phyloP scores from a whole-genome alignment of 2,113 vertebrate genomes.

The Apteryx owenii region DNA sequence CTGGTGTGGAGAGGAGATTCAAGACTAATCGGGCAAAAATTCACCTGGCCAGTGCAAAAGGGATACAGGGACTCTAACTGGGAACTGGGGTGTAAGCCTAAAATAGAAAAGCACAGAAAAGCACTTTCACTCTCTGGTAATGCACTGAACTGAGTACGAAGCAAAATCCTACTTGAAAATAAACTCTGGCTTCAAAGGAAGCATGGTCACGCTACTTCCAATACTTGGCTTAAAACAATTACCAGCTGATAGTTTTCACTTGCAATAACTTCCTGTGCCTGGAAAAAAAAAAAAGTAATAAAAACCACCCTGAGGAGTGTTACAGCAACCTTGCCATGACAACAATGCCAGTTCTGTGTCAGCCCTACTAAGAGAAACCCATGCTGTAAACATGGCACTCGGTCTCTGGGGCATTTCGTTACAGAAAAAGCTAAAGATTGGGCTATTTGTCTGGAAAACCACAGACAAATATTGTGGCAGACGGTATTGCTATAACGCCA shows the following conservation, averaged over 20 bases:
- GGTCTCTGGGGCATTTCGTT: not conserved
- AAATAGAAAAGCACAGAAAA: not conserved
- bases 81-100: not conserved
- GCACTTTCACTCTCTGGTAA: not conserved
- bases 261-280: not conserved
- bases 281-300: not conserved
- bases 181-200: not conserved
- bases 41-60: not conserved
- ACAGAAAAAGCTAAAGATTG: not conserved
- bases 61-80: not conserved
- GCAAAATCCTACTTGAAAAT: not conserved
- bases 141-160: not conserved
- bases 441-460: too few relatives aligned
- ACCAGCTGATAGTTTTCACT: not conserved
- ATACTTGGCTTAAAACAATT: not conserved
- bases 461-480: rapidly evolving
- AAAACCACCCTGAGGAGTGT: not conserved
- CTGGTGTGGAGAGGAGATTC: not conserved
- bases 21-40: not conserved
- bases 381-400: not conserved
- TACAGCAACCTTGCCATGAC: not conserved
- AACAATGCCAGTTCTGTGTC: not conserved
- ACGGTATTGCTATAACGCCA: too few relatives aligned
- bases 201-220: not conserved
- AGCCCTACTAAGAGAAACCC: not conserved